Evolutionary conservation across 2,797 vertebrate species (phyloP).

Genomic region (Manis pentadactyla): DNA sequence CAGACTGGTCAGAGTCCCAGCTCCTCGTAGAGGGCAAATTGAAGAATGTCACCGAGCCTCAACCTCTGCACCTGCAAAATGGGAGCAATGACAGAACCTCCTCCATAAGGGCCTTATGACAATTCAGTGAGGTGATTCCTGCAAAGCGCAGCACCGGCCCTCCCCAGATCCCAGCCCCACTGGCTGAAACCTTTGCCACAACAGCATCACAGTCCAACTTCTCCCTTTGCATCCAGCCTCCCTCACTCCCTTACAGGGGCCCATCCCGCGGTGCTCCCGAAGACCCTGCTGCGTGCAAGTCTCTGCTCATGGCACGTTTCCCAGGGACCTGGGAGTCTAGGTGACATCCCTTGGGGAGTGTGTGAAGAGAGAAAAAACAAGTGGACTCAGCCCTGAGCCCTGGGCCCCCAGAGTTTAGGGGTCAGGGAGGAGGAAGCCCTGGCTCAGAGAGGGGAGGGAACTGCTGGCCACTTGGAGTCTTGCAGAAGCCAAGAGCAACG

Average conservation of each 20-base stretch:
- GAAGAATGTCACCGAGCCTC: neutral
- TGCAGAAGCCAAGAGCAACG: neutral
- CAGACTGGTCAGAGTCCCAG: neutral
- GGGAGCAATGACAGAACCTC: neutral
- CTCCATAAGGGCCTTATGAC: neutral
- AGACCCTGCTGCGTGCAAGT: neutral
- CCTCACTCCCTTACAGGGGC: neutral
- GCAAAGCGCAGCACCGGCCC: neutral
- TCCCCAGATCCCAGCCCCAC: neutral
- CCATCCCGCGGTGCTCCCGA: neutral
- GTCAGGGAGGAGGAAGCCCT: neutral
- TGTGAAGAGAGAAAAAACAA: neutral
- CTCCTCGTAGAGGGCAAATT: neutral
- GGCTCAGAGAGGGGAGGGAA: neutral
- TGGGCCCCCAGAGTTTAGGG: neutral
- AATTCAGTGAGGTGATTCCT: neutral
- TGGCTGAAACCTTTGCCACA: neutral
- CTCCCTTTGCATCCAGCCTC: neutral
- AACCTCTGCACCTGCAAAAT: neutral
- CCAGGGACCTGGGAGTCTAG: neutral
- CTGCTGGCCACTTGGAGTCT: neutral
- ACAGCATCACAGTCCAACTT: neutral
- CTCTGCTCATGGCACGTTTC: neutral
- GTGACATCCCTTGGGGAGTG: neutral
- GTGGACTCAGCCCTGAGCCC: neutral